A percentile compares a stretch with the other conserved stretches of the same genome.
These are phyloP conservation scores for Ceyx cyanopectus DNA, from an alignment of 2,113 vertebrate species.

Conservation along the genomic window DNA sequence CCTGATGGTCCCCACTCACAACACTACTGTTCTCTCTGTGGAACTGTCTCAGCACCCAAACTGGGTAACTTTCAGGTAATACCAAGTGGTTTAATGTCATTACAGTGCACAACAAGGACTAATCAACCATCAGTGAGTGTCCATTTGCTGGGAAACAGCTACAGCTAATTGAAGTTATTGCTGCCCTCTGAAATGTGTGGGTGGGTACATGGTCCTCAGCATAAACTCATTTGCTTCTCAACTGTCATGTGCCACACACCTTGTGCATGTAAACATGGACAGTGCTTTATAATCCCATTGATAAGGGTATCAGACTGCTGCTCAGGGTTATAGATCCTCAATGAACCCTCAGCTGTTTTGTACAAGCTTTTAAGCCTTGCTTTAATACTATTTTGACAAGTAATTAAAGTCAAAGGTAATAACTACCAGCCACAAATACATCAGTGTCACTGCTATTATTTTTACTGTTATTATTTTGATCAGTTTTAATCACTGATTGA, in stretches of 20 bases:
- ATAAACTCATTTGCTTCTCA: background rate
- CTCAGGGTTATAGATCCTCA: background rate
- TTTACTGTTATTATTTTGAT: conserved; percentile 20
- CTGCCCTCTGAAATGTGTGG: background rate
- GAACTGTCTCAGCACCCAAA: background rate
- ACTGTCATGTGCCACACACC: background rate
- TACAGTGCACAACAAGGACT: background rate
- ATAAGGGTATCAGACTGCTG: background rate
- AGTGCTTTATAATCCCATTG: background rate
- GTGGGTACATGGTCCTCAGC: background rate
- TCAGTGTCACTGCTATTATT: conserved; percentile 25
- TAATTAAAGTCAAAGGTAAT: conserved; percentile 4
- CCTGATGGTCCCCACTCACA: background rate
- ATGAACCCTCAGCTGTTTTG: background rate
- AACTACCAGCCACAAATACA: conserved; percentile 25
- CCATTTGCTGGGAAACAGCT: background rate
- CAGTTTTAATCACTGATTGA: conserved; percentile 43
- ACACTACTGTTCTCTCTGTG: background rate
- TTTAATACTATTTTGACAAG: background rate
- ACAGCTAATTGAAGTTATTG: background rate
- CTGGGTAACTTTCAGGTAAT: background rate
- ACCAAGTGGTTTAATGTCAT: background rate
- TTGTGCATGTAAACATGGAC: background rate
- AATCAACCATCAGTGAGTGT: background rate
- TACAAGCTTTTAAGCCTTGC: background rate